Evolutionary conservation across 2,797 vertebrate species (phyloP).

Genomic region (Triplophysa bombifrons): DNA sequence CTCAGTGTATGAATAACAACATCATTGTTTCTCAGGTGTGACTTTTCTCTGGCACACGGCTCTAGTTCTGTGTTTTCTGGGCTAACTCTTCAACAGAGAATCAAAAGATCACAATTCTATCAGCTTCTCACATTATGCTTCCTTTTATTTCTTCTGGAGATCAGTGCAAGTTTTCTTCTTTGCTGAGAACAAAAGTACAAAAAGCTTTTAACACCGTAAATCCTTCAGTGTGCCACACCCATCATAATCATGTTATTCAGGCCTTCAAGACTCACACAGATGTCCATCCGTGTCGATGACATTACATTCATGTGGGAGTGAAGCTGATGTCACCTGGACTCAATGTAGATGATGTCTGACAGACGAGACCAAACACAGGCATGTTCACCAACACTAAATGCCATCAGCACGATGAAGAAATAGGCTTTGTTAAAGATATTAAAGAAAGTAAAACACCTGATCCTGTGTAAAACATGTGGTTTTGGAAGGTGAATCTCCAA

Average conservation of each 20-base stretch:
- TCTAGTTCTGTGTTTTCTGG: not conserved
- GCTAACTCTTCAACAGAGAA: not conserved
- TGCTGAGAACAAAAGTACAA: not conserved
- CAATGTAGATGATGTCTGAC: constrained; percentile 4
- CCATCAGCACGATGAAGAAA: too few species aligned
- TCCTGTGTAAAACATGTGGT: too few species aligned
- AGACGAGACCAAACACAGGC: not conserved
- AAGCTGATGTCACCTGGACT: constrained; percentile 23
- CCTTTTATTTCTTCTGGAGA: not conserved
- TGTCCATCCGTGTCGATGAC: too few species aligned
- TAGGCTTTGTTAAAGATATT: too few species aligned
- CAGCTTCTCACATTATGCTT: not conserved
- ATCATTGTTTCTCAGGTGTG: too few species aligned
- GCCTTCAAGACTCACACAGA: too few species aligned
- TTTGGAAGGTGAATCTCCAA: too few species aligned
- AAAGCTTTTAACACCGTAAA: not conserved
- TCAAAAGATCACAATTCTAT: constrained; percentile 7
- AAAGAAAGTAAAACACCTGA: too few species aligned
- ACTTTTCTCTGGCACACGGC: not conserved
- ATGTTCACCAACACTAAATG: too few species aligned
- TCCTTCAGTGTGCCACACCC: not conserved
- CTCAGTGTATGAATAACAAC: too few species aligned
- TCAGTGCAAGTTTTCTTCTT: not conserved
- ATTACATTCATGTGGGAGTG: too few species aligned
- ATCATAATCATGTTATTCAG: too few species aligned